These are phyloP conservation scores for Caenorhabditis japonica DNA, from an alignment of 2,888 invertebrate genomes.

Conservation along the genomic window DNA sequence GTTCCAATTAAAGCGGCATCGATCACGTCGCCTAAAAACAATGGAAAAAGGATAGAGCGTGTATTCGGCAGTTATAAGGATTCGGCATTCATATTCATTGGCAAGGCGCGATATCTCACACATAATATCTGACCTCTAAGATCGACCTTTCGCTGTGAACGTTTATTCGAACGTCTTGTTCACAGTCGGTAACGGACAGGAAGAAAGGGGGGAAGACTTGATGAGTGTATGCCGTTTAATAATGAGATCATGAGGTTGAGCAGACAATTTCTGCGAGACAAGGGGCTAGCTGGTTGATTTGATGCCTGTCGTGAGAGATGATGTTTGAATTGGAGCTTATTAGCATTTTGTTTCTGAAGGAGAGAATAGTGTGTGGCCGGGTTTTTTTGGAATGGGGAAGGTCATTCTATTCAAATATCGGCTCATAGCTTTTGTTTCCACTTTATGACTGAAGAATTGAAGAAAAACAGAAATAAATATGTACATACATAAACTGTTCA, in stretches of 20 bases:
- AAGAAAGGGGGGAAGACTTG: conserved; percentile 20
- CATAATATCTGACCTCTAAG: conserved; percentile 50
- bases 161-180: conserved; percentile 14
- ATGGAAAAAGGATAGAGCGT: neutral
- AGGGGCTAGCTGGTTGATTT: too few relatives aligned
- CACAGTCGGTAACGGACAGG: neutral
- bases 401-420: too few relatives aligned
- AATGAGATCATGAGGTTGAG: conserved; percentile 47
- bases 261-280: too few relatives aligned
- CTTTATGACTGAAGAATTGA: too few relatives aligned
- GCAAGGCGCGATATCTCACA: conserved; percentile 54
- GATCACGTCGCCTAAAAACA: neutral
- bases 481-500: too few relatives aligned
- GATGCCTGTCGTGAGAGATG: neutral
- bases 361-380: neutral
- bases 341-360: conserved; percentile 12
- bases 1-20: conserved; percentile 34
- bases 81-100: too few relatives aligned
- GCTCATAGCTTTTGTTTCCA: too few relatives aligned
- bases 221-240: conserved; percentile 40
- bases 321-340: conserved; percentile 33
- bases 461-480: too few relatives aligned
- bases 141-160: conserved; percentile 46
- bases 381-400: neutral
- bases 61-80: too few relatives aligned